Evolutionary conservation across 2,113 vertebrate species (phyloP), one percentile per base, ranked within the genome.

Genomic region (Toxotes chatareus): DNA sequence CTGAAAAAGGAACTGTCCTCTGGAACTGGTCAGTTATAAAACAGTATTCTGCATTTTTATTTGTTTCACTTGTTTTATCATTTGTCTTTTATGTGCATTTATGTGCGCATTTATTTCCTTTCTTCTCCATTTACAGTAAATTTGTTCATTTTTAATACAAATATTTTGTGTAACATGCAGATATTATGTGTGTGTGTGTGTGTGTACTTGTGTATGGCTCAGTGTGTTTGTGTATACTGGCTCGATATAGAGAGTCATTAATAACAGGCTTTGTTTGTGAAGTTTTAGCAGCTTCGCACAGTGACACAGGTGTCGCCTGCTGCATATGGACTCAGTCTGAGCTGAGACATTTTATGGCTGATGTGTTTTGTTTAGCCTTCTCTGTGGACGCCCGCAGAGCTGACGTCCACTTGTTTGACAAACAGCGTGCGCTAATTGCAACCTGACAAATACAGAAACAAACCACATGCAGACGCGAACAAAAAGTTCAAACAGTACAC

Each of bases 401-500:
- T 53, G 76, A 53, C 61, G 42, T 62, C 4, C 16, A 14, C 68
- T 49, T 62, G 71, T 69, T 77, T 81, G 62, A 82, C 85, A 85
- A 86, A 86, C 80, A 80, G 36, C 5, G 31, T 4, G 6, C 21
- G 4, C 83, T 88, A 86, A 90, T 89, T 86, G 72, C 61, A 77
- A 77, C 66, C 82, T 57, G 42, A 62, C 82, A 75, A 66, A 79
- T 2, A 51, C 78, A 21, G 23, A 81, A 75, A 73, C 62, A 88
- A 87, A 74, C 85, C 42, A 14, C 61, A 56, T 66, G 44, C 61
- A 44, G 49, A 59, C 62, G 19, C 16, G 63, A 31, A 73, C 6
- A 32, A 47, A 47, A 76, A 60, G 56, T 80, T 89, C 44, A 80
- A 73, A 69, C 62, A 23, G 55, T 32, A 36, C 19, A 23, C 3